phyloP scores from a whole-genome alignment of 2,888 invertebrate genomes.

The Amblyjoppa proteus region DNA sequence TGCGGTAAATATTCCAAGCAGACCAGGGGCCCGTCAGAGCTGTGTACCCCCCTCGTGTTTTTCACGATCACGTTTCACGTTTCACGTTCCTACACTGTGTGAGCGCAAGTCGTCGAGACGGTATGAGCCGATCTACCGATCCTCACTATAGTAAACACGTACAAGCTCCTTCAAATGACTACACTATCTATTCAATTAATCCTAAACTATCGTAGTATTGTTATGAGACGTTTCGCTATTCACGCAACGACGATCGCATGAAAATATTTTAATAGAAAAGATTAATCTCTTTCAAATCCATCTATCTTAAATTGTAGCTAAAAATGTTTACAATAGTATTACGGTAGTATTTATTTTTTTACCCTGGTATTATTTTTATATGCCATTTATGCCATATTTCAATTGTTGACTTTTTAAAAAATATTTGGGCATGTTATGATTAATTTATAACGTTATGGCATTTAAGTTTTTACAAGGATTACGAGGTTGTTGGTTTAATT shows the following conservation, averaged over 20 bases:
- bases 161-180: constrained; percentile 49
- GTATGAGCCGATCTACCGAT: constrained; percentile 83
- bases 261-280: constrained; percentile 9
- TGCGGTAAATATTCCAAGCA: constrained; percentile 94
- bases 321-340: neutral
- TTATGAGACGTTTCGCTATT: constrained; percentile 43
- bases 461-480: neutral
- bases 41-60: constrained; percentile 78
- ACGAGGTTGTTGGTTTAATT: neutral
- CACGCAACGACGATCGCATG: constrained; percentile 31
- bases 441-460: neutral
- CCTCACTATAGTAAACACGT: constrained; percentile 72
- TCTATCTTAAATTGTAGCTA: neutral
- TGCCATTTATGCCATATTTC: neutral
- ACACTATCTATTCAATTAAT: constrained; percentile 20
- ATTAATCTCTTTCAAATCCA: constrained; percentile 1
- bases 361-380: neutral
- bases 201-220: constrained; percentile 3
- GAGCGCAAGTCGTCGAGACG: constrained; percentile 81
- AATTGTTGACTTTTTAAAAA: neutral
- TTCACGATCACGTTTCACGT: constrained; percentile 76
- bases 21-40: constrained; percentile 77
- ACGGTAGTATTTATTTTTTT: neutral
- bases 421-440: constrained; percentile 3
- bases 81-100: constrained; percentile 77